Percentiles rank a stretch among this genome's conserved stretches.
phyloP scores from a whole-genome alignment of 2,113 vertebrate genomes.

The Salvelinus namaycush region DNA sequence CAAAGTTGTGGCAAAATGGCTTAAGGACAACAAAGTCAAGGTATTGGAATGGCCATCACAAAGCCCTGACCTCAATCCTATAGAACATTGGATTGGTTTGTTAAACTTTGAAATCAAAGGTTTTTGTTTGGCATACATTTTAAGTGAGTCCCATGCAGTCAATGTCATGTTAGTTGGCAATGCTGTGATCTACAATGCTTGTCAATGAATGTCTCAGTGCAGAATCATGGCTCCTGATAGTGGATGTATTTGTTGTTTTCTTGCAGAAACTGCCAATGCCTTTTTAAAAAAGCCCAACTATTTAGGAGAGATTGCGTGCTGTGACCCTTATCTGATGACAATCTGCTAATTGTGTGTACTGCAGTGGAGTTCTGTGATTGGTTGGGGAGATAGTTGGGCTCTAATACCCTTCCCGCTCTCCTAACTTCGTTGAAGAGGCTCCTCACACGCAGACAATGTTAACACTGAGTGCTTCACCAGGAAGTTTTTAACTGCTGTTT shows the following conservation, averaged over 20 bases:
- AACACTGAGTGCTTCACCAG: not conserved
- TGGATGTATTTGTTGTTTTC: not conserved
- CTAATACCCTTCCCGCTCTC: slow-evolving; percentile 5
- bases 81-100: too few relatives aligned
- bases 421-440: not conserved
- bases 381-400: not conserved
- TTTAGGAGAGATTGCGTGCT: not conserved
- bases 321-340: not conserved
- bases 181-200: not conserved
- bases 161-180: too few relatives aligned
- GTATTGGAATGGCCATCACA: too few relatives aligned
- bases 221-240: not conserved
- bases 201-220: not conserved
- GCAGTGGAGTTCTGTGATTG: not conserved
- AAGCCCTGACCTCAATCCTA: too few relatives aligned
- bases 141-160: too few relatives aligned
- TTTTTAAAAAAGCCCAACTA: not conserved
- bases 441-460: not conserved
- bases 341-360: slow-evolving; percentile 7
- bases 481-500: not conserved
- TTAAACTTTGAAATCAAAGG: too few relatives aligned
- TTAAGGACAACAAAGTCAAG: too few relatives aligned
- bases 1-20: too few relatives aligned
- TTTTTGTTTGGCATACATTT: too few relatives aligned
- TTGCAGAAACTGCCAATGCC: not conserved